Evolutionary conservation across 2,888 invertebrate genomes (phyloP).

Genomic region (Homarus gammarus): DNA sequence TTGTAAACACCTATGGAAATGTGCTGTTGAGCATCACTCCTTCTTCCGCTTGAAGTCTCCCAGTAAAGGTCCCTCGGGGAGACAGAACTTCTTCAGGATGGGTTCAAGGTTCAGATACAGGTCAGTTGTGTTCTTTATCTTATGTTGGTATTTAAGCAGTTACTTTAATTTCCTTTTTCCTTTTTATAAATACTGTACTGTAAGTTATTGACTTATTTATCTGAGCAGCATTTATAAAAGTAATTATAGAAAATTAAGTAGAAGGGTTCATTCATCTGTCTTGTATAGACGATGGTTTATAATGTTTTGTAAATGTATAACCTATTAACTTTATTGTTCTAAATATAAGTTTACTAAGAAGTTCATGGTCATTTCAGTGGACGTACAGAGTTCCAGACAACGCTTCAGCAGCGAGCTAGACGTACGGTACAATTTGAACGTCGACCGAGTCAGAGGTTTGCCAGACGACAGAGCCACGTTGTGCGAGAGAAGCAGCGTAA

Average conservation of each 20-base stretch:
- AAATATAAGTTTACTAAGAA: constrained; percentile 48
- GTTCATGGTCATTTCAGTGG: constrained; percentile 84
- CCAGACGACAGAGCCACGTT: constrained; percentile 93
- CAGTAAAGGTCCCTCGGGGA: constrained; percentile 91
- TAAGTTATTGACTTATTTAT: not conserved
- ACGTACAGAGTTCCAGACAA: constrained; percentile 98
- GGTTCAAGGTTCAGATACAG: constrained; percentile 96
- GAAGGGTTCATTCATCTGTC: no score
- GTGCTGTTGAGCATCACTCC: constrained; percentile 99
- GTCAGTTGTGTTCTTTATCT: constrained; percentile 78
- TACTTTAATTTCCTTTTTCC: not conserved
- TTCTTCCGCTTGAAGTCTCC: constrained; percentile 97
- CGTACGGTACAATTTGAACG: constrained; percentile 97
- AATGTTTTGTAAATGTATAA: no score
- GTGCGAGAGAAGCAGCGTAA: constrained; percentile 83
- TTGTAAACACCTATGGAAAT: constrained; percentile 99
- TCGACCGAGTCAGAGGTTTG: constrained; percentile 97
- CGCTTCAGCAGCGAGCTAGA: constrained; percentile 91
- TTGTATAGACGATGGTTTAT: no score
- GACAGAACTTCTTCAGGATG: constrained; percentile 98
- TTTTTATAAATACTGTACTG: not conserved
- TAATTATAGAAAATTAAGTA: not conserved
- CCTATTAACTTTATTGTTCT: no score
- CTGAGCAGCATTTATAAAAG: constrained; percentile 4
- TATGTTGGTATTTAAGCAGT: not conserved